A percentile compares a stretch with the other conserved stretches of the same genome.
These are phyloP conservation scores for Aurelia sp. DNA, from an alignment of 30 jellyfish, hydroid and myxozoan genomes.

Conservation along the genomic window DNA sequence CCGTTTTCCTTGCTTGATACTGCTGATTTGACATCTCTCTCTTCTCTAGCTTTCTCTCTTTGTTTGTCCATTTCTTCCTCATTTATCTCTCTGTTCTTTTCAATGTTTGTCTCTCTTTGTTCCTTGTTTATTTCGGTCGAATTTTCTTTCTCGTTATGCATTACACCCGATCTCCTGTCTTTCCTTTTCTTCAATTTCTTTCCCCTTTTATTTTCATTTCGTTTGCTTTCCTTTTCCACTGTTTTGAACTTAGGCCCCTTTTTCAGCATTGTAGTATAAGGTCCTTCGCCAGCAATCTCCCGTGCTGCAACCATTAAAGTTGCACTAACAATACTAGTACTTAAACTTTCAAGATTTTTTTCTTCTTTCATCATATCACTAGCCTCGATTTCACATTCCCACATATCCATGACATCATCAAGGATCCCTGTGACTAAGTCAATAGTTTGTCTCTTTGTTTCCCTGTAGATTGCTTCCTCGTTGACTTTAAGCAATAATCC, in stretches of 20 bases:
- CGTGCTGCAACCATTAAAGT: constrained; percentile 43
- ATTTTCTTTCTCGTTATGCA: not conserved
- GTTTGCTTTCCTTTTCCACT: not conserved
- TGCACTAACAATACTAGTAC: constrained; percentile 44
- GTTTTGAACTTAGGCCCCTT: constrained; percentile 43
- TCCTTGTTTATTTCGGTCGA: not conserved
- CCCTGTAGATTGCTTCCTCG: constrained; percentile 23
- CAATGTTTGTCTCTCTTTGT: not conserved
- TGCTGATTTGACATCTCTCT: not conserved
- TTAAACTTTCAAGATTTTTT: constrained; percentile 20
- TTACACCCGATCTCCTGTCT: not conserved
- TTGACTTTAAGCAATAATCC: not conserved
- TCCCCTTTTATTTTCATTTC: not conserved
- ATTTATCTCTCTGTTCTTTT: not conserved
- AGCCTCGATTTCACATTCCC: constrained; percentile 47
- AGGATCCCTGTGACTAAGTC: constrained; percentile 8
- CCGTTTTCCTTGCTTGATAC: not conserved
- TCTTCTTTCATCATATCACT: constrained; percentile 34
- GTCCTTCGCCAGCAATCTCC: constrained; percentile 16
- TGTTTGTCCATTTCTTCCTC: not conserved
- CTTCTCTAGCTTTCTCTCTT: not conserved
- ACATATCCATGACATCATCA: constrained; percentile 61
- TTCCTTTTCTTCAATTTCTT: not conserved
- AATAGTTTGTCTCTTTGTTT: not conserved
- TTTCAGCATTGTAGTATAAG: constrained; percentile 7